Percentiles rank a stretch among this genome's conserved stretches.
Conservation (phyloP, 92 coral and sea anemone genomes). For the Galaxea fascicularis region DNA sequence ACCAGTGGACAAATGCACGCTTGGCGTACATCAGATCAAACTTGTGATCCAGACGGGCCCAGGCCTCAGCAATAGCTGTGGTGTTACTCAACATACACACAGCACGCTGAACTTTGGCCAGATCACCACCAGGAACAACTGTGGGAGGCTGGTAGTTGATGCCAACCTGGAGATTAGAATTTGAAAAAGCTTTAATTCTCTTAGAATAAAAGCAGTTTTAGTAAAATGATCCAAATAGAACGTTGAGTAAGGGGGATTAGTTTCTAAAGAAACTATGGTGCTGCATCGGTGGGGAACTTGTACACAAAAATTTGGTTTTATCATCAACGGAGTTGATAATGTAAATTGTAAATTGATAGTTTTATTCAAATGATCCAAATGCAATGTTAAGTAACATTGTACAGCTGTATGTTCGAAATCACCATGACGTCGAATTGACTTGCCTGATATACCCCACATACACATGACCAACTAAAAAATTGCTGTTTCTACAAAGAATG, state of each 20-base stretch:
- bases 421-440: no score
- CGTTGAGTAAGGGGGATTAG: no score
- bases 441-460: neutral
- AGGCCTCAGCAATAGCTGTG: conserved; percentile 90
- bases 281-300: no score
- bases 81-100: conserved; percentile 96
- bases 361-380: no score
- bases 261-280: no score
- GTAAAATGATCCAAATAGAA: neutral
- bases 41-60: conserved; percentile 89
- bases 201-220: neutral
- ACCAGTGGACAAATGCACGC: conserved; percentile 94
- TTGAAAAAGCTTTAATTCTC: neutral
- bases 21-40: conserved; percentile 92
- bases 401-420: no score
- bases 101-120: conserved; percentile 96
- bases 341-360: no score
- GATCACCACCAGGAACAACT: conserved; percentile 89
- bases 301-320: no score
- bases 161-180: conserved; percentile 68
- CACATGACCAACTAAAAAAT: neutral
- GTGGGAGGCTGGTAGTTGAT: conserved; percentile 92
- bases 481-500: neutral
- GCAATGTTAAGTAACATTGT: no score
- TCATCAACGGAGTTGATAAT: no score